These are phyloP conservation scores for Chelonus insularis DNA, from an alignment of 1,140 invertebrate genomes.

Conservation along the genomic window DNA sequence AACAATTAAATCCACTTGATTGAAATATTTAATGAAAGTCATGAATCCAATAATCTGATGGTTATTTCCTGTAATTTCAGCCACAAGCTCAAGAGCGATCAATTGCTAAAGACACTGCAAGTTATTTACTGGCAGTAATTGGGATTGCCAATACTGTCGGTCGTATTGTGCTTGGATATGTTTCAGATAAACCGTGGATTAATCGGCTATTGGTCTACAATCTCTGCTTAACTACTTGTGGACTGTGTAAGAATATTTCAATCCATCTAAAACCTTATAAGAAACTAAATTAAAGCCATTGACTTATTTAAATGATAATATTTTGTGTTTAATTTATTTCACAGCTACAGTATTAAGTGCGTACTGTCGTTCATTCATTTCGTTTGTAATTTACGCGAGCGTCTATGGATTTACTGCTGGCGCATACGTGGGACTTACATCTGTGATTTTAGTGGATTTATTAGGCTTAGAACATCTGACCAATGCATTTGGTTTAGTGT, in stretches of 20 bases:
- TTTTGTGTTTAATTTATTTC: slow-evolving; percentile 49
- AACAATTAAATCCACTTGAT: too few species aligned
- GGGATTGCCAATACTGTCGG: slow-evolving; percentile 89
- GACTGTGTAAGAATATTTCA: slow-evolving; percentile 69
- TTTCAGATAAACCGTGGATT: slow-evolving; percentile 85
- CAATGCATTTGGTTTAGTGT: slow-evolving; percentile 89
- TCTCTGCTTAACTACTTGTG: slow-evolving; percentile 79
- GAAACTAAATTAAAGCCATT: background rate
- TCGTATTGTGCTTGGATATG: slow-evolving; percentile 79
- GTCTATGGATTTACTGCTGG: slow-evolving; percentile 88
- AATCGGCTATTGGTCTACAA: slow-evolving; percentile 91
- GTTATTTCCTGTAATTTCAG: too few species aligned
- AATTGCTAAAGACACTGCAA: slow-evolving; percentile 63
- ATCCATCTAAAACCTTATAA: background rate
- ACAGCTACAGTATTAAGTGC: slow-evolving; percentile 79
- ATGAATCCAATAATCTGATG: too few species aligned
- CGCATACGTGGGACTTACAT: slow-evolving; percentile 91
- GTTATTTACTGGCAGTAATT: slow-evolving; percentile 75
- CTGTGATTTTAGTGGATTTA: slow-evolving; percentile 85
- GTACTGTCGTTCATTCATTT: slow-evolving; percentile 70
- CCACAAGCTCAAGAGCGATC: slow-evolving; percentile 66
- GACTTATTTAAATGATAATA: background rate
- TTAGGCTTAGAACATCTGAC: slow-evolving; percentile 85
- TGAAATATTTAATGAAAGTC: too few species aligned
- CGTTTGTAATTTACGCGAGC: slow-evolving; percentile 76